A percentile compares a stretch with the other conserved stretches of the same genome.
These are phyloP conservation scores for Coregonus clupeaformis DNA, from an alignment of 2,113 vertebrate genomes.

Conservation along the genomic window DNA sequence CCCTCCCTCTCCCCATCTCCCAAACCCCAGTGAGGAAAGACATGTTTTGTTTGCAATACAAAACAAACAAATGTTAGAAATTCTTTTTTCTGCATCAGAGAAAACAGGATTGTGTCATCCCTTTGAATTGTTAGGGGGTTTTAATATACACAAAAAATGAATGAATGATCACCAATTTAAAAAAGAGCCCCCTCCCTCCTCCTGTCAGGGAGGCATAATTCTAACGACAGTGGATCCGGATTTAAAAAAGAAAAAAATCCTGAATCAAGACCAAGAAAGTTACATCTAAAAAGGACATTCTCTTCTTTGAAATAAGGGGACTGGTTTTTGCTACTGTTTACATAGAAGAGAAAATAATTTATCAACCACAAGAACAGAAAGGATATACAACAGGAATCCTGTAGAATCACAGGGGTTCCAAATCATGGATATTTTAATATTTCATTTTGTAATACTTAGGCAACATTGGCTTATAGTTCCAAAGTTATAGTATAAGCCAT, in stretches of 20 bases:
- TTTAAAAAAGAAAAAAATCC: slow-evolving; percentile 77
- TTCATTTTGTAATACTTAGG: slow-evolving; percentile 99
- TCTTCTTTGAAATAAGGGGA: slow-evolving; percentile 77
- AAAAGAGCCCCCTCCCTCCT: slow-evolving; percentile 76
- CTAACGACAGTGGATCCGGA: slow-evolving; percentile 84
- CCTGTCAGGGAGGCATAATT: slow-evolving; percentile 72
- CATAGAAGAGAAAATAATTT: slow-evolving; percentile 95
- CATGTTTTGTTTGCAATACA: slow-evolving; percentile 98
- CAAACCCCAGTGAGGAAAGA: slow-evolving; percentile 89
- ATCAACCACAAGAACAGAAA: slow-evolving; percentile 79
- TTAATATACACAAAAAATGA: slow-evolving; percentile 88
- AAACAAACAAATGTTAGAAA: slow-evolving; percentile 87
- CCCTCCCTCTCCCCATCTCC: slow-evolving; percentile 89
- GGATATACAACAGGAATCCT: slow-evolving; percentile 78
- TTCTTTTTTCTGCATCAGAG: slow-evolving; percentile 77
- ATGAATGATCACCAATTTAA: slow-evolving; percentile 80
- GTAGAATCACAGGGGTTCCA: slow-evolving; percentile 74
- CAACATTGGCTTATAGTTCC: slow-evolving; percentile 99
- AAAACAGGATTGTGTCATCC: slow-evolving; percentile 80
- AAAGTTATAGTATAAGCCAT: slow-evolving; percentile 99
- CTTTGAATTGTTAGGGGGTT: slow-evolving; percentile 83
- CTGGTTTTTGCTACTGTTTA: slow-evolving; percentile 90
- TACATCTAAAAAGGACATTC: slow-evolving; percentile 78
- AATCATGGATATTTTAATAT: slow-evolving; percentile 88
- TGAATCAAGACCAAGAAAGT: slow-evolving; percentile 77